phyloP scores from a whole-genome alignment of 2,888 invertebrate species.

The Cabera pusaria region DNA sequence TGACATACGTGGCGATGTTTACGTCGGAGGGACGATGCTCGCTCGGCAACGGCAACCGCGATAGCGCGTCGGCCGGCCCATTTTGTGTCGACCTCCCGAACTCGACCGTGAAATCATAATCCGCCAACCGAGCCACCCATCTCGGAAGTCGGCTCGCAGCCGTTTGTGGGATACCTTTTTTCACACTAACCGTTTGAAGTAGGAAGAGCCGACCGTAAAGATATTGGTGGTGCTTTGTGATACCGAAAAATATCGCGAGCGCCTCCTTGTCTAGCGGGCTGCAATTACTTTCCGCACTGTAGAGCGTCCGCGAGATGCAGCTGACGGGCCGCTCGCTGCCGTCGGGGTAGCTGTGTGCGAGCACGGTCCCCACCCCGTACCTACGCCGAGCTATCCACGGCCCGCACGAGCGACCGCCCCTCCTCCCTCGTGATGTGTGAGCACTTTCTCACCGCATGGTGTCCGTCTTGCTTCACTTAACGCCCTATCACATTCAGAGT shows the following conservation, averaged over 20 bases:
- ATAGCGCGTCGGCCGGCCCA: neutral
- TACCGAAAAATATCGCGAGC: too few relatives aligned
- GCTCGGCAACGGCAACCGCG: neutral
- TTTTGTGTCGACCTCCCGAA: neutral
- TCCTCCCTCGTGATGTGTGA: too few relatives aligned
- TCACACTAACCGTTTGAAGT: neutral
- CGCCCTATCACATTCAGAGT: too few relatives aligned
- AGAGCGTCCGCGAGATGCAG: neutral
- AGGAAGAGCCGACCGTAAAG: too few relatives aligned
- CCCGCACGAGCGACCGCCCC: neutral
- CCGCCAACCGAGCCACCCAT: neutral
- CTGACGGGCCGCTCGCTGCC: conserved; percentile 1
- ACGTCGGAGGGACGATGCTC: too few relatives aligned
- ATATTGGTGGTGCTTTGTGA: too few relatives aligned
- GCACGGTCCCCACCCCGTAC: conserved; percentile 1
- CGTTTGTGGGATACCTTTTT: neutral
- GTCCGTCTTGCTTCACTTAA: too few relatives aligned
- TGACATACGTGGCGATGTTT: too few relatives aligned
- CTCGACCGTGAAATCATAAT: neutral
- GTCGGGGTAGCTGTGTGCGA: neutral
- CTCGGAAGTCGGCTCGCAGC: conserved; percentile 1
- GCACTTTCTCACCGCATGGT: too few relatives aligned
- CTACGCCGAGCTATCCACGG: neutral
- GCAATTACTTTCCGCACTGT: neutral
- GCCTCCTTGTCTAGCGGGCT: neutral